phyloP scores from a whole-genome alignment of 23 tunicate species.

The Trididemnum clinides region DNA sequence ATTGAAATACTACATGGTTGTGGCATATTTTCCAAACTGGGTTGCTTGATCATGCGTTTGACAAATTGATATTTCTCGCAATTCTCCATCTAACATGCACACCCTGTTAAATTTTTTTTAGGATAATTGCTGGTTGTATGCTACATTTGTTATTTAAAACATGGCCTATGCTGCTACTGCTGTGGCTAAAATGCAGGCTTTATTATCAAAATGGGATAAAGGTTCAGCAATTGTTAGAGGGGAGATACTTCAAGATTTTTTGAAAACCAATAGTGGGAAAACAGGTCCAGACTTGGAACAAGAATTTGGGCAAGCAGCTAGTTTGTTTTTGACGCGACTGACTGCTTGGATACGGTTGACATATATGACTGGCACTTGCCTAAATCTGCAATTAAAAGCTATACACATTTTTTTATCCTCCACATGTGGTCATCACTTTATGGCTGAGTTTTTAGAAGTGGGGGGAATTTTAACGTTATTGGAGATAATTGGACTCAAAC shows the following conservation, averaged over 20 bases:
- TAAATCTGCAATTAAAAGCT: conserved; percentile 71
- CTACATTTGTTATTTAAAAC: too few species aligned
- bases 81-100: too few species aligned
- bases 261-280: conserved; percentile 68
- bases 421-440: conserved; percentile 85
- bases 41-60: too few species aligned
- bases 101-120: too few species aligned
- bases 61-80: too few species aligned
- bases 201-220: conserved; percentile 76
- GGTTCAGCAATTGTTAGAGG: conserved; percentile 67
- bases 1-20: too few species aligned
- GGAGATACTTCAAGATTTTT: conserved; percentile 67
- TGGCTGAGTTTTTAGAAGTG: conserved; percentile 95
- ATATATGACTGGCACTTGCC: conserved; percentile 76
- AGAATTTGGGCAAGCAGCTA: conserved; percentile 83
- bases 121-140: too few species aligned
- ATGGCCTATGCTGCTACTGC: conserved; percentile 75
- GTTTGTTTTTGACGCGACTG: conserved; percentile 78
- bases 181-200: conserved; percentile 58
- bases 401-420: conserved; percentile 76
- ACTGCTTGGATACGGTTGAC: conserved; percentile 91
- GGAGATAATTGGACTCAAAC: conserved; percentile 83
- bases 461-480: conserved; percentile 94
- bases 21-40: too few species aligned
- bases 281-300: conserved; percentile 87